Evolutionary conservation across 1,140 invertebrate species (phyloP).

Genomic region (Mylabris phalerata): DNA sequence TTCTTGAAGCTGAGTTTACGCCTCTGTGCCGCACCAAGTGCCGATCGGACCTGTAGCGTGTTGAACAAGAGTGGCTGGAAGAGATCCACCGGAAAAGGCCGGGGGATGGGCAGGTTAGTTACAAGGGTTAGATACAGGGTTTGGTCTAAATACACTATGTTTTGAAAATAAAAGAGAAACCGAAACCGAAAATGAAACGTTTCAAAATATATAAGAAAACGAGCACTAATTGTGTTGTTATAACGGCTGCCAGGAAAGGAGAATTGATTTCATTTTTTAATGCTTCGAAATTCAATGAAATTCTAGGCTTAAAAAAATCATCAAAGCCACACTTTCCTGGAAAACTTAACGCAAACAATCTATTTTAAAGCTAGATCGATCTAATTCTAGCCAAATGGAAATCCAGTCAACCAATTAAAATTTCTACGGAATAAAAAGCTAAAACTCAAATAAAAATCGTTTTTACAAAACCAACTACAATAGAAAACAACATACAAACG

Average conservation of each 20-base stretch:
- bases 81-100: conserved; percentile 35
- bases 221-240: neutral
- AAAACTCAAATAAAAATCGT: no score
- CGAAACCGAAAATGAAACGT: no score
- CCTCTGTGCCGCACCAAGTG: conserved; percentile 56
- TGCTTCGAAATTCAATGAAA: neutral
- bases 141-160: conserved; percentile 12
- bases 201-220: no score
- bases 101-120: conserved; percentile 37
- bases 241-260: neutral
- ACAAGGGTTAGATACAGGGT: conserved; percentile 32
- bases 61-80: conserved; percentile 63
- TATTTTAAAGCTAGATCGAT: no score
- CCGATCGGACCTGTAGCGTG: conserved; percentile 61
- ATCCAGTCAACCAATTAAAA: no score
- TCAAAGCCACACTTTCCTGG: no score
- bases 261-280: neutral
- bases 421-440: no score
- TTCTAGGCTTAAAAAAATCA: neutral
- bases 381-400: no score
- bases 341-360: no score
- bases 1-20: conserved; percentile 86
- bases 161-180: no score
- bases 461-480: no score
- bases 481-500: no score